phyloP scores from a whole-genome alignment of 2,797 vertebrate species.

The Loriculus beryllinus region DNA sequence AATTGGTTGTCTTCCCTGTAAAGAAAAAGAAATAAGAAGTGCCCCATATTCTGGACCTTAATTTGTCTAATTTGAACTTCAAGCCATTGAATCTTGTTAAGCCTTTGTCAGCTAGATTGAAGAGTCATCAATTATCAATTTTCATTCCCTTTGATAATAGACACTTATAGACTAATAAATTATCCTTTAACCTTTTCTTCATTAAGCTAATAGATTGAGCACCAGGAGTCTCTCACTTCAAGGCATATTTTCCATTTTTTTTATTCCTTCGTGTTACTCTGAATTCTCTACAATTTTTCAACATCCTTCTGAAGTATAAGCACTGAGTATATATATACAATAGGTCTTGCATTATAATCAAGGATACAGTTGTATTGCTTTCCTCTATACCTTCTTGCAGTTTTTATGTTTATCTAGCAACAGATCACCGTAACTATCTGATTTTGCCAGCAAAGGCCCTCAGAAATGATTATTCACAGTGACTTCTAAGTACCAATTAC shows the following conservation, averaged over 20 bases:
- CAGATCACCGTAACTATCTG: not conserved
- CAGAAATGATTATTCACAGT: not conserved
- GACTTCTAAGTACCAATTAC: not conserved
- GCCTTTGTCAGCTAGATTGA: conserved; percentile 60
- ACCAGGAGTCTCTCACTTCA: conserved; percentile 42
- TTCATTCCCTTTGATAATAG: conserved; percentile 63
- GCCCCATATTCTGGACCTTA: conserved; percentile 1
- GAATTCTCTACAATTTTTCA: not conserved
- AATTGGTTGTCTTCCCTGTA: not conserved
- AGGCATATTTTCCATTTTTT: conserved; percentile 47
- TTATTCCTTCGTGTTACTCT: not conserved
- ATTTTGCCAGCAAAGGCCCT: not conserved
- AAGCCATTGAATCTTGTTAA: conserved; percentile 58
- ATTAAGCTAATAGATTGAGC: conserved; percentile 60
- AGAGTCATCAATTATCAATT: conserved; percentile 61
- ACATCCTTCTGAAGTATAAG: not conserved
- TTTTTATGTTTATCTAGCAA: not conserved
- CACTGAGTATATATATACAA: not conserved
- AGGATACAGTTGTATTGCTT: not conserved
- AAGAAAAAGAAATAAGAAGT: not conserved
- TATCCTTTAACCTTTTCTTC: conserved; percentile 67
- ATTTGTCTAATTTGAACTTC: conserved; percentile 65
- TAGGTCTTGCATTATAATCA: not conserved
- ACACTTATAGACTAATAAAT: conserved; percentile 63
- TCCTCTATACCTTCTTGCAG: not conserved